Percentiles rank a stretch among this genome's conserved stretches.
Evolutionary conservation across 2,113 vertebrate genomes (phyloP).

Genomic region (Camelus dromedarius): DNA sequence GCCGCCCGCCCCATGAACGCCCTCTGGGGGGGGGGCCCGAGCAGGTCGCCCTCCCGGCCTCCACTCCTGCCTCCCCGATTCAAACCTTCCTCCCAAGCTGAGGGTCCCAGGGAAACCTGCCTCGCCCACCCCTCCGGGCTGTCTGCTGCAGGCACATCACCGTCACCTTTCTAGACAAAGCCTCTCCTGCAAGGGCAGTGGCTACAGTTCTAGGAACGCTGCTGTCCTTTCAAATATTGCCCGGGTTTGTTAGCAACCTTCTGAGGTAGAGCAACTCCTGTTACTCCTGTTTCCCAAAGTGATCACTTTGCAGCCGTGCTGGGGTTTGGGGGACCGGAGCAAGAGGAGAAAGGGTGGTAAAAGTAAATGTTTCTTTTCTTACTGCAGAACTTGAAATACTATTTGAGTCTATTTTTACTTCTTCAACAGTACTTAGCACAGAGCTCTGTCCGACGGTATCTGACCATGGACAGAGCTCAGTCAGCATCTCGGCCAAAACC

Average conservation of each 20-base stretch:
- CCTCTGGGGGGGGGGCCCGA: not conserved
- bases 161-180: no score
- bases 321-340: not conserved
- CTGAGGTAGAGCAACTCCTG: fast-evolving
- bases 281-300: not conserved
- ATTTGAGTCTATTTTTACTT: not conserved
- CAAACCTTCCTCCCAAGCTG: not conserved
- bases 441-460: not conserved
- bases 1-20: fast-evolving
- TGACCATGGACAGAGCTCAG: fast-evolving
- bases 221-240: not conserved
- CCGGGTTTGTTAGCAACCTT: not conserved
- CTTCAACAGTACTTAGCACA: not conserved
- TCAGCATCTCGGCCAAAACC: fast-evolving
- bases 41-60: fast-evolving
- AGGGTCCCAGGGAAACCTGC: no score
- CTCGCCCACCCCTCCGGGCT: fast-evolving
- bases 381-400: not conserved
- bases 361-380: not conserved
- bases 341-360: not conserved
- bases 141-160: fast-evolving
- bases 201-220: fast-evolving
- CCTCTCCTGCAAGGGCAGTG: not conserved
- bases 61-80: no score
- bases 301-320: not conserved